Conservation (phyloP, 37 sponge, comb jelly and placozoan genomes). For the Halichondria panicea region DNA sequence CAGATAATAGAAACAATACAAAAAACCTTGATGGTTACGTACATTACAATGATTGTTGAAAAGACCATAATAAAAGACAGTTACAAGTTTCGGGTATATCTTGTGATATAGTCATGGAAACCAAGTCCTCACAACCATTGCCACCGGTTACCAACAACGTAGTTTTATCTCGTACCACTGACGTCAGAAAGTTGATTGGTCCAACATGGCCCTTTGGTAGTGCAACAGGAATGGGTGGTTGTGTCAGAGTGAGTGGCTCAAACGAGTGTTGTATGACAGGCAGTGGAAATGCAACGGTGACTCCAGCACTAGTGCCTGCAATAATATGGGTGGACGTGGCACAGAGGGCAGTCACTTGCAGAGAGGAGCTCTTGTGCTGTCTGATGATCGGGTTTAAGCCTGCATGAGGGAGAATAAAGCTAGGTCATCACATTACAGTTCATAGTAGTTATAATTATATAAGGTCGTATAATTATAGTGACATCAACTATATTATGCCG, state of each 20-base stretch:
- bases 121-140: constrained; percentile 47
- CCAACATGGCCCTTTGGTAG: constrained; percentile 39
- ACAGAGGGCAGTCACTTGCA: constrained; percentile 51
- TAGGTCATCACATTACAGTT: too few relatives aligned
- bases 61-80: constrained; percentile 39
- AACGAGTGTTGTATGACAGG: constrained; percentile 14
- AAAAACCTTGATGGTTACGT: background rate
- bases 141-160: constrained; percentile 43
- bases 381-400: constrained; percentile 55
- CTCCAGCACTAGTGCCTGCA: constrained; percentile 77
- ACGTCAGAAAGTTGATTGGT: constrained; percentile 17
- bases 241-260: constrained; percentile 18
- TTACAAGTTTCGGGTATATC: constrained; percentile 45
- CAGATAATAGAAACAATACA: too few relatives aligned
- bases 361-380: constrained; percentile 62
- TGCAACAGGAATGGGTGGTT: constrained; percentile 21
- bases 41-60: background rate
- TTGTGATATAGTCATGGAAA: background rate
- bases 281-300: constrained; percentile 56
- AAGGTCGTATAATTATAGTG: too few relatives aligned
- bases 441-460: too few relatives aligned
- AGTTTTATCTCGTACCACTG: constrained; percentile 6
- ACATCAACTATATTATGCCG: too few relatives aligned
- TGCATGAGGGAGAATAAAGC: constrained; percentile 5
- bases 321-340: constrained; percentile 26